phyloP scores from a whole-genome alignment of 2,797 vertebrate genomes.

The Tragopan temminckii region DNA sequence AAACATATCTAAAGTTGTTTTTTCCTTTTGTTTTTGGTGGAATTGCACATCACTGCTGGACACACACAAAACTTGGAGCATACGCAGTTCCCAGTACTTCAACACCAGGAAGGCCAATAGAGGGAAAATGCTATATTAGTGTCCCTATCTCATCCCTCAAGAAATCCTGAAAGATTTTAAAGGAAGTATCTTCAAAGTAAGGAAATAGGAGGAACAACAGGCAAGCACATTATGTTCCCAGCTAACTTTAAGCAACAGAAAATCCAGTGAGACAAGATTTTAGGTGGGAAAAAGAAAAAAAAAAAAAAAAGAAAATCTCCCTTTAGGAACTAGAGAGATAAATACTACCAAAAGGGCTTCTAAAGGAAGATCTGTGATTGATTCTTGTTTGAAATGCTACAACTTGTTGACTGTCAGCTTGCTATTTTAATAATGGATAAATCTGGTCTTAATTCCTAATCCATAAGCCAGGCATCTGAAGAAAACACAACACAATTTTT shows the following conservation, averaged over 20 bases:
- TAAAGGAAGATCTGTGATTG: not conserved
- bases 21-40: slow-evolving; percentile 52
- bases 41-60: slow-evolving; percentile 22
- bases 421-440: not conserved
- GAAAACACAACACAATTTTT: not conserved
- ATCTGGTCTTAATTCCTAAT: not conserved
- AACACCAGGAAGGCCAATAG: slow-evolving; percentile 46
- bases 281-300: not conserved
- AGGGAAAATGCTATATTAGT: slow-evolving; percentile 7
- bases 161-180: slow-evolving; percentile 64
- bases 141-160: slow-evolving; percentile 66
- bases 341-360: not conserved
- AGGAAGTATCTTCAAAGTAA: slow-evolving; percentile 71
- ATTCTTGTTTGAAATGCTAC: not conserved
- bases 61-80: not conserved
- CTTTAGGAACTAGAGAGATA: not conserved
- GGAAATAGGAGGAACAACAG: slow-evolving; percentile 44
- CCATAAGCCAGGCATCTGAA: not conserved
- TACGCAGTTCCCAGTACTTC: slow-evolving; percentile 26
- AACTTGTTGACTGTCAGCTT: not conserved
- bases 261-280: not conserved
- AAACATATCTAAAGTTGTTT: slow-evolving; percentile 66
- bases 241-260: slow-evolving; percentile 31
- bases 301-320: rapidly evolving
- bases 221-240: slow-evolving; percentile 48